A percentile compares a stretch with the other conserved stretches of the same genome.
These are phyloP conservation scores for Xiphydria camelus DNA, from an alignment of 2,888 invertebrate species.

Conservation along the genomic window DNA sequence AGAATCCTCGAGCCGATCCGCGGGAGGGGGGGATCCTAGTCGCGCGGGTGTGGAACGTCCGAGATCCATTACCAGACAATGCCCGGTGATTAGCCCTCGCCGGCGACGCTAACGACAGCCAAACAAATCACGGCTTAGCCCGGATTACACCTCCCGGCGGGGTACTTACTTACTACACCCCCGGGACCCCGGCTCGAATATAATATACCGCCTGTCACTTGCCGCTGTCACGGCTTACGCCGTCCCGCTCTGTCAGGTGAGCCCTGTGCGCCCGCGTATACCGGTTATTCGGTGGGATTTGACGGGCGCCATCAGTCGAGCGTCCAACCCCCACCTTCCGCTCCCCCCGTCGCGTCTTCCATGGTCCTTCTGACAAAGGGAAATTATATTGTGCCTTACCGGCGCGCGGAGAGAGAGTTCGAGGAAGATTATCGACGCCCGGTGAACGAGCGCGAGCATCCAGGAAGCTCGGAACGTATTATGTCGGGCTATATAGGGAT, in stretches of 20 bases:
- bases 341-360: background rate
- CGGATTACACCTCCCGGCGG: slow-evolving; percentile 44
- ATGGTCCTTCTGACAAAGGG: background rate
- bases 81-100: slow-evolving; percentile 46
- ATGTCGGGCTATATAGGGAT: too few relatives aligned
- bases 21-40: too few relatives aligned
- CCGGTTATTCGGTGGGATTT: slow-evolving; percentile 1
- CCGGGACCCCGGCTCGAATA: slow-evolving; percentile 34
- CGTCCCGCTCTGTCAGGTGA: slow-evolving; percentile 42
- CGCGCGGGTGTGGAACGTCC: slow-evolving; percentile 21
- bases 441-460: too few relatives aligned
- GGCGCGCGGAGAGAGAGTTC: too few relatives aligned
- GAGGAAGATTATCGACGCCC: too few relatives aligned
- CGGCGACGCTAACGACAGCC: slow-evolving; percentile 46
- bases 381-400: background rate
- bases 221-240: slow-evolving; percentile 36
- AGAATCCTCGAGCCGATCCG: slow-evolving; percentile 34
- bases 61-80: slow-evolving; percentile 51
- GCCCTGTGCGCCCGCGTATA: slow-evolving; percentile 16
- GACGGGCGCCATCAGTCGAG: slow-evolving; percentile 2
- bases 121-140: slow-evolving; percentile 52
- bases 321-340: background rate
- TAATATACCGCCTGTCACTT: slow-evolving; percentile 41
- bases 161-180: slow-evolving; percentile 30
- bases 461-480: too few relatives aligned